Percentiles rank a stretch among this genome's conserved stretches.
Conservation (phyloP, 2,797 vertebrate genomes). For the Brachyalestes nurse region DNA sequence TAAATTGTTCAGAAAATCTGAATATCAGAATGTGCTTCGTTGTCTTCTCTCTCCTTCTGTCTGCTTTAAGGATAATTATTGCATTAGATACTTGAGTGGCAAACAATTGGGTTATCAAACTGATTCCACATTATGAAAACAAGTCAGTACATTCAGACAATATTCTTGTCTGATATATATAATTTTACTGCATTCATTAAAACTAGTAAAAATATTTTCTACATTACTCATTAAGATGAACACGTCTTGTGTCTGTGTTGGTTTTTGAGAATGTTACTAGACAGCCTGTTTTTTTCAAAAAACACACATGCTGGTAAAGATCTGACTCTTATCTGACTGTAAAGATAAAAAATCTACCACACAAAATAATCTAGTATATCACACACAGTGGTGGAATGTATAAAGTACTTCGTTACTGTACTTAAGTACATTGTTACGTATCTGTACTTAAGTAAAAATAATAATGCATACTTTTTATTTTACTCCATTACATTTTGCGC, state of each 20-base stretch:
- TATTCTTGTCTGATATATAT: background rate
- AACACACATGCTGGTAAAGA: background rate
- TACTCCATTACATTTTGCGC: too few relatives aligned
- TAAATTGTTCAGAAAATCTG: background rate
- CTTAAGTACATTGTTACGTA: too few relatives aligned
- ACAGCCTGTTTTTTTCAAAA: background rate
- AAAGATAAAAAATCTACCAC: background rate
- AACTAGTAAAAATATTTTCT: too few relatives aligned
- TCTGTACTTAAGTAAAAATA: too few relatives aligned
- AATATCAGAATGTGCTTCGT: background rate
- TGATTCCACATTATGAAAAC: slow-evolving; percentile 1
- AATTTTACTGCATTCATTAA: background rate
- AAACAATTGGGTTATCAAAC: background rate
- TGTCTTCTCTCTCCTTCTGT: background rate
- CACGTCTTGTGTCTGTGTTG: slow-evolving; percentile 31
- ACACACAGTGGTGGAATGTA: too few relatives aligned
- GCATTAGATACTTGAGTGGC: background rate
- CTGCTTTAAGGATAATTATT: slow-evolving; percentile 14
- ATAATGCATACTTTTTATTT: too few relatives aligned
- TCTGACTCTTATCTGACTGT: too few relatives aligned
- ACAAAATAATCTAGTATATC: background rate
- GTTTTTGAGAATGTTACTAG: slow-evolving; percentile 22
- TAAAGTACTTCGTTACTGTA: too few relatives aligned
- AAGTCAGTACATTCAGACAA: background rate
- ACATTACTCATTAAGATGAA: slow-evolving; percentile 20